A percentile compares a stretch with the other conserved stretches of the same genome.
Evolutionary conservation across 2,113 vertebrate genomes (phyloP).

Genomic region (Saguinus midas): DNA sequence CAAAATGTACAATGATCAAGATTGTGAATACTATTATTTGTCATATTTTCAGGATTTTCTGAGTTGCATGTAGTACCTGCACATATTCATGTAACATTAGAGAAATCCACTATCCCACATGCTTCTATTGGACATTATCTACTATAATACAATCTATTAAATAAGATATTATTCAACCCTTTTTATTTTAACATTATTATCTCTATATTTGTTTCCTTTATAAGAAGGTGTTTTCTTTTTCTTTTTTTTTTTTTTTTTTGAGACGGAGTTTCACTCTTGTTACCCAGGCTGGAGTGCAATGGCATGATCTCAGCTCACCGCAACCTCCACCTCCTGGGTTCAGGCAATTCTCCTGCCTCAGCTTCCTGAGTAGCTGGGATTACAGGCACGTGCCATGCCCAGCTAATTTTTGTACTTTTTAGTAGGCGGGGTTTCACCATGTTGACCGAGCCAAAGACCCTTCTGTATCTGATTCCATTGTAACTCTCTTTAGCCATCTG

Average conservation of each 20-base stretch:
- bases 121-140: not conserved
- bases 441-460: not conserved
- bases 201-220: conserved; percentile 45
- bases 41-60: not conserved
- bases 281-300: too few relatives aligned
- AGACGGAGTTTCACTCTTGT: too few relatives aligned
- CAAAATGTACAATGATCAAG: not conserved
- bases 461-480: not conserved
- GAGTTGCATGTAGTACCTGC: not conserved
- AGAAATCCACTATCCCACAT: not conserved
- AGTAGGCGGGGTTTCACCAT: too few relatives aligned
- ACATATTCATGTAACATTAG: not conserved
- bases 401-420: too few relatives aligned
- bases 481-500: not conserved
- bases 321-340: too few relatives aligned
- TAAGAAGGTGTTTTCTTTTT: not conserved
- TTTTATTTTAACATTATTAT: not conserved
- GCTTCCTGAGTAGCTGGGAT: too few relatives aligned
- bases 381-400: too few relatives aligned
- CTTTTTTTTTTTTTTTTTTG: too few relatives aligned
- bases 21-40: not conserved
- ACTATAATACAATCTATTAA: not conserved
- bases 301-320: too few relatives aligned
- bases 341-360: too few relatives aligned
- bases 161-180: not conserved